Conservation (phyloP, 2,797 vertebrate genomes). For the Parauchenoglanis ngamensis region DNA sequence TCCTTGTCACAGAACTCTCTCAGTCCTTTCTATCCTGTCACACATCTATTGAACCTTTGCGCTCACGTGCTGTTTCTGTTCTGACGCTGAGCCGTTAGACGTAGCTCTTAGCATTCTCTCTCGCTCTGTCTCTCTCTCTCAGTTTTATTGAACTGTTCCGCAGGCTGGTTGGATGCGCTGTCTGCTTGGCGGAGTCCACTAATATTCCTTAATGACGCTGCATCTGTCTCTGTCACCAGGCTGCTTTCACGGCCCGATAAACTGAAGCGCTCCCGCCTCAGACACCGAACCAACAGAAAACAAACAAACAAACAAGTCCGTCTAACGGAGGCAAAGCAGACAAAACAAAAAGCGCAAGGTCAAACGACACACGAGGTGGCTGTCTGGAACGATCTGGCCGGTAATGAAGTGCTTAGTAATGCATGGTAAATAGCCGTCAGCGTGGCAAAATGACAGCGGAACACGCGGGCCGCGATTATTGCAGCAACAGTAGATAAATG, state of each 20-base stretch:
- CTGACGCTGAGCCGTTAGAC: slow-evolving; percentile 25
- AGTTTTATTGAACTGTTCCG: slow-evolving; percentile 74
- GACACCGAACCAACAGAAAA: slow-evolving; percentile 61
- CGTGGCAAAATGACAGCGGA: slow-evolving; percentile 18
- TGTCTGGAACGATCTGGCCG: slow-evolving; percentile 28
- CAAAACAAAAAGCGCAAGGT: slow-evolving; percentile 48
- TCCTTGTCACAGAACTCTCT: slow-evolving; percentile 39
- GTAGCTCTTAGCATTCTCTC: slow-evolving; percentile 34
- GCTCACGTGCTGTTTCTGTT: slow-evolving; percentile 18
- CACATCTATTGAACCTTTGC: slow-evolving; percentile 39
- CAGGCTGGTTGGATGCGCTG: slow-evolving; percentile 62
- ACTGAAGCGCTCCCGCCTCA: slow-evolving; percentile 63
- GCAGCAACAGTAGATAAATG: slow-evolving; percentile 18
- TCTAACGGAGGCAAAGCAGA: slow-evolving; percentile 39
- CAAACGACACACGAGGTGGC: slow-evolving; percentile 28
- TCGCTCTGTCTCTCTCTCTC: slow-evolving; percentile 27
- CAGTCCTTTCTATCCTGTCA: slow-evolving; percentile 39
- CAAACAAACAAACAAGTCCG: slow-evolving; percentile 58
- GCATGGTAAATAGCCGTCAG: slow-evolving; percentile 26
- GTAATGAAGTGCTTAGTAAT: slow-evolving; percentile 45
- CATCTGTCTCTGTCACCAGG: slow-evolving; percentile 83
- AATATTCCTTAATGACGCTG: slow-evolving; percentile 82
- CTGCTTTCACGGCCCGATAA: slow-evolving; percentile 74
- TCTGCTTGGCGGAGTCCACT: slow-evolving; percentile 75
- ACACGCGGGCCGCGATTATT: slow-evolving; percentile 8